Base-by-base conservation (phyloP, 2,797 vertebrate species). In the Sebastes nivosus region DNA sequence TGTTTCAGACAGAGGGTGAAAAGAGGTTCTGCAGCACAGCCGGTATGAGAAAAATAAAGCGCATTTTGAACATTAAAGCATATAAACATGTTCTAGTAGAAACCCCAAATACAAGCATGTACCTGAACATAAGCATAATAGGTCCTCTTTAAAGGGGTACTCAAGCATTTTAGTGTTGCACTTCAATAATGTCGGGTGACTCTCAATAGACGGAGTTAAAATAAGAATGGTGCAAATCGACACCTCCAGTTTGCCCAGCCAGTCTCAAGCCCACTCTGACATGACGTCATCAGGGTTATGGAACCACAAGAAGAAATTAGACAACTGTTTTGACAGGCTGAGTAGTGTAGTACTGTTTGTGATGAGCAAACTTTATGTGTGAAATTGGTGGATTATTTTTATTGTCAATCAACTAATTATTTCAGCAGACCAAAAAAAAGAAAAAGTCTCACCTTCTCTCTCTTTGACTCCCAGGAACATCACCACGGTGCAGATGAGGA, bases 391-490 rank as follows among this genome's bases (percentile, higher is more conserved):
- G 5, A 59, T 59, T 30, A 16, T 25, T 29, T 27, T 14, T 34
- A n/a, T 54, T 55, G 5, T 24, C 22, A 5, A 25, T 34, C 3
- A 52, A 4, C 20, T 46, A 46, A 1, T 65, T 50, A 16, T 50
- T 46, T 50, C 14, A 42, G 24, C 63, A 58, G 32, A 54, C 5
- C 20, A 30, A 12, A 70, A 8, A 11, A 75, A 3, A 68, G 8
- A 13, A 68, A 70, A 36, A 20, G 89, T 85, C 96, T 96, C 90
- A 99, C 99, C 98, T 30, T 98, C 96, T 94, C 82, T 96, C 94
- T 99, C 98, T 92, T 95, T 98, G 77, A 99, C 98, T 80, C 99
- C 99, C 9, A 98, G 84, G 89, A 97, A 96, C 94, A 99, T 97
- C 82, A 97, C 87, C 42, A 95, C 4, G 0, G 94, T 95, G 93